Conservation (phyloP, 2,113 vertebrate species). For the Ophthalmolycus amberensis region DNA sequence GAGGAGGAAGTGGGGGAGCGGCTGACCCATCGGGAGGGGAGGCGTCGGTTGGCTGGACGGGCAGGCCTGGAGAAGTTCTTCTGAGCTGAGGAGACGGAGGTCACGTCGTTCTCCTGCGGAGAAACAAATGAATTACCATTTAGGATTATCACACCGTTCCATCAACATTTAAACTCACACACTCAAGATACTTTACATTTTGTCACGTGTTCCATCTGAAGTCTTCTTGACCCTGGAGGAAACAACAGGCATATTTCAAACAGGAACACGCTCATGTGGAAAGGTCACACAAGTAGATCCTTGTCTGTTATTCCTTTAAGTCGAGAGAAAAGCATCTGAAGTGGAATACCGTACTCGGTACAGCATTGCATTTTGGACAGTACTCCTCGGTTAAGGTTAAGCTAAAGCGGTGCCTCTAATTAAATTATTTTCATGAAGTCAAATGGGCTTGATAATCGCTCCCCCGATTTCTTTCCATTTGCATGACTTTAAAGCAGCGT, state of each 20-base stretch:
- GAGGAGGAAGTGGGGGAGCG: slow-evolving; percentile 81
- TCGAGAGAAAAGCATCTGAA: slow-evolving; percentile 15
- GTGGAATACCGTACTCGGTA: slow-evolving; percentile 1
- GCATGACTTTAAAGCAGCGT: slow-evolving; percentile 66
- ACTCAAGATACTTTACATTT: slow-evolving; percentile 77
- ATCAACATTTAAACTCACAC: slow-evolving; percentile 38
- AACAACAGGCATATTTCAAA: slow-evolving; percentile 77
- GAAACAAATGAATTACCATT: slow-evolving; percentile 75
- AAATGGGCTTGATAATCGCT: slow-evolving; percentile 44
- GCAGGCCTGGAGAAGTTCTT: slow-evolving; percentile 93
- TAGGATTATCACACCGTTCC: slow-evolving; percentile 68
- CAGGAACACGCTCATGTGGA: slow-evolving; percentile 45
- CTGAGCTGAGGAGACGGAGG: slow-evolving; percentile 67
- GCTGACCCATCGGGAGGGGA: slow-evolving; percentile 93
- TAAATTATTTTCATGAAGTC: slow-evolving; percentile 44
- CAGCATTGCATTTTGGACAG: slow-evolving; percentile 11
- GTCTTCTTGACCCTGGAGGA: slow-evolving; percentile 74
- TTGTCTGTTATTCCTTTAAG: not conserved
- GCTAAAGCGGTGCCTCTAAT: slow-evolving; percentile 15
- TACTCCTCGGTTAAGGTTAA: slow-evolving; percentile 16
- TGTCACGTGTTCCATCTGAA: slow-evolving; percentile 74
- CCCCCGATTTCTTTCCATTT: slow-evolving; percentile 54
- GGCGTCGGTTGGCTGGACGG: slow-evolving; percentile 91
- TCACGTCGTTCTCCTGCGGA: slow-evolving; percentile 71
- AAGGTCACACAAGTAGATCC: slow-evolving; percentile 32